phyloP scores from a whole-genome alignment of 2,888 invertebrate species.

The Callosobruchus maculatus region DNA sequence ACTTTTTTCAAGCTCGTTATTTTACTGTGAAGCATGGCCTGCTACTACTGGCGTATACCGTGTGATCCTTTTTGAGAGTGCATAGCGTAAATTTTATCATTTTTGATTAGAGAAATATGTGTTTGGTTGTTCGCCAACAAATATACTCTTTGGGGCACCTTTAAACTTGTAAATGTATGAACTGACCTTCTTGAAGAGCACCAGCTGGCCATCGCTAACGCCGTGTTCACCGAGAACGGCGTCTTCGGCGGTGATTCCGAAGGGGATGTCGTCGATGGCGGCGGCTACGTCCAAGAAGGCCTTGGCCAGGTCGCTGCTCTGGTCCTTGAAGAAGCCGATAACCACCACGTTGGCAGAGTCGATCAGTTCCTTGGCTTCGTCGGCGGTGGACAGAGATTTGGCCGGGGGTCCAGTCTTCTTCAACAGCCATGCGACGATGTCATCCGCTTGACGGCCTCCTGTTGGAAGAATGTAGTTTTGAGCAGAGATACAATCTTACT shows the following conservation, averaged over 20 bases:
- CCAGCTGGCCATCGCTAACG: conserved; percentile 72
- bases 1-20: no score
- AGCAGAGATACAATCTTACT: no score
- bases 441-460: conserved; percentile 89
- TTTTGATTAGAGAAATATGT: no score
- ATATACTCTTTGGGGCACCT: no score
- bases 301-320: conserved; percentile 75
- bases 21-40: no score
- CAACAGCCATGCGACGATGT: conserved; percentile 89
- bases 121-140: no score
- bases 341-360: conserved; percentile 78
- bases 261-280: conserved; percentile 80
- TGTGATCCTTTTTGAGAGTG: no score
- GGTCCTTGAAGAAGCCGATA: conserved; percentile 88
- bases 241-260: conserved; percentile 79
- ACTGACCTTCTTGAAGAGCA: conserved; percentile 85
- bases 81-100: no score
- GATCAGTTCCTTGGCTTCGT: conserved; percentile 79
- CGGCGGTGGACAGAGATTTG: conserved; percentile 70
- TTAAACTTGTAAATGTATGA: no score
- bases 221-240: conserved; percentile 77
- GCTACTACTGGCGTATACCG: no score
- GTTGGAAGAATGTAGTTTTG: no score
- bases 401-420: conserved; percentile 98
- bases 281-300: conserved; percentile 78